phyloP scores from a whole-genome alignment of 2,888 invertebrate genomes.

The Chymomyza procnemis region DNA sequence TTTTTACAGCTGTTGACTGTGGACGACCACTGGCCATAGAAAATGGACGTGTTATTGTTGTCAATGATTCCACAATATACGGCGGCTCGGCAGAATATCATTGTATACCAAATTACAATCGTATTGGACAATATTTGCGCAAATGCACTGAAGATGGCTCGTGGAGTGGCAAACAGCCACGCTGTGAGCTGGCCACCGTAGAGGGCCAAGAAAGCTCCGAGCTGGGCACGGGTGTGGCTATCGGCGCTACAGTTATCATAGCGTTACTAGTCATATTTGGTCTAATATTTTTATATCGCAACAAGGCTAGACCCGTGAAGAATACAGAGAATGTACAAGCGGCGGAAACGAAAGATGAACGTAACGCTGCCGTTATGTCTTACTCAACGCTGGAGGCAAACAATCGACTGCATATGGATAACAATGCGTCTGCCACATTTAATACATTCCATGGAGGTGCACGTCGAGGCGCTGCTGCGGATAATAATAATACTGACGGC shows the following conservation, averaged over 20 bases:
- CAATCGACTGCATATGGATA: conserved; percentile 74
- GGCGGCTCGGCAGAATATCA: conserved; percentile 93
- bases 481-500: conserved; percentile 37
- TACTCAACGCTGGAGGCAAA: conserved; percentile 89
- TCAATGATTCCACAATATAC: conserved; percentile 90
- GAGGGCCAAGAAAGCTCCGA: conserved; percentile 86
- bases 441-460: conserved; percentile 75
- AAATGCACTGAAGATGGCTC: conserved; percentile 90
- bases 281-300: conserved; percentile 88
- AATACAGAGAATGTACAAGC: conserved; percentile 93
- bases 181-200: conserved; percentile 85
- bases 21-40: conserved; percentile 88
- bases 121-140: conserved; percentile 89
- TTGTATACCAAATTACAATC: conserved; percentile 90
- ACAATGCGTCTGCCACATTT: conserved; percentile 76
- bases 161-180: conserved; percentile 93
- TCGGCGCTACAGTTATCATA: conserved; percentile 89
- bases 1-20: conserved; percentile 88
- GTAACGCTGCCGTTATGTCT: conserved; percentile 92
- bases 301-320: conserved; percentile 91
- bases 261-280: conserved; percentile 88
- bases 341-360: conserved; percentile 90
- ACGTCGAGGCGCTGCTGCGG: conserved; percentile 17
- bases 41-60: conserved; percentile 91
- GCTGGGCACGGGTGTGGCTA: conserved; percentile 89